Evolutionary conservation across 92 coral and sea anemone species (phyloP), one percentile per base, ranked within the genome.

Genomic region (Epizoanthus rinbou): DNA sequence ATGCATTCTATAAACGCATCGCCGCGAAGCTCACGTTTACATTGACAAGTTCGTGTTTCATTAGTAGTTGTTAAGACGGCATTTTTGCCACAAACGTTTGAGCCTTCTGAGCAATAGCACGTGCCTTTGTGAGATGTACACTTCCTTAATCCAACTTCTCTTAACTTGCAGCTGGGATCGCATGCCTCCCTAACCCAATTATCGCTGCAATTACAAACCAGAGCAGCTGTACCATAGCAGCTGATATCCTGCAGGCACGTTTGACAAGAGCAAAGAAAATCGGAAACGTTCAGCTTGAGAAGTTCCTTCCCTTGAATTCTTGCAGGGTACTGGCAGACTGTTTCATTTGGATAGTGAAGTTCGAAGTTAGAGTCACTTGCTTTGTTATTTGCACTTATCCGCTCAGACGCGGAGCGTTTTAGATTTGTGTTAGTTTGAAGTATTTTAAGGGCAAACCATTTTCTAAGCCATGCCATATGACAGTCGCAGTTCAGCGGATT

Each of bases 401-500:
- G 54, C 54, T 50, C 54, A 50, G 33, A 43, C 6, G 15, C 3
- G 17, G 14, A 39, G 8, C 22, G 28, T 39, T 8, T 45, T 19
- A n/a, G 58, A 28, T n/a, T 74, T 22, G 50, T 47, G 80, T 54
- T 74, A 16, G 33, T 56, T 19, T 41, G 73, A 9, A 50, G 15
- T 67, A 24, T 11, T 14, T 33, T 4, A 1, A 4, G 9, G 17
- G 35, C 73, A 2, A 74, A 18, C 92, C 88, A 91, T 50, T 78
- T 69, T 52, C 56, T 64, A 8, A 91, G 75, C 94, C 94, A 90
- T 3, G 73, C 80, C 53, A 88, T 63, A 18, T 74, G 84, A 54
- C 97, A 93, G 60, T 93, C 87, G 75, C 97, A 93, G 6, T 86
- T 52, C 6, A 93, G n/a, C 21, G 94, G 92, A 63, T 93, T 93